Evolutionary conservation across 2,797 vertebrate genomes (phyloP).

Genomic region (Trematomus bernacchii): DNA sequence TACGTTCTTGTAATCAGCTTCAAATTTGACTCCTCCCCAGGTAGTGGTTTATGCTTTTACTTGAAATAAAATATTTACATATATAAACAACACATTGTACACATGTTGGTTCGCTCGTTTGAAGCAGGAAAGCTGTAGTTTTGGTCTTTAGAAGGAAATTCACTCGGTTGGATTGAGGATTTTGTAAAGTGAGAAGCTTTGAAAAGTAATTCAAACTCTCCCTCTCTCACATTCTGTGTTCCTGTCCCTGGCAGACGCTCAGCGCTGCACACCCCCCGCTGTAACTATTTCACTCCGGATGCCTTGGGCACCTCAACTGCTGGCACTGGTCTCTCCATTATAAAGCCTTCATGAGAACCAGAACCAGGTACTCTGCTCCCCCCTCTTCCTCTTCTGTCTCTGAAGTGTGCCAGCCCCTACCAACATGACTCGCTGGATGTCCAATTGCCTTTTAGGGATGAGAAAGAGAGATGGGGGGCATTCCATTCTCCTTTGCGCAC

Average conservation of each 20-base stretch:
- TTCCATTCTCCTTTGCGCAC: constrained; percentile 67
- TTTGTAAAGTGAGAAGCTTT: constrained; percentile 32
- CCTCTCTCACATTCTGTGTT: constrained; percentile 23
- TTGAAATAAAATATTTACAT: constrained; percentile 41
- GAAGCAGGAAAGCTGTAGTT: neutral
- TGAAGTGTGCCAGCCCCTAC: constrained; percentile 53
- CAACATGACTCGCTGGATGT: constrained; percentile 46
- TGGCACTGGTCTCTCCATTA: constrained; percentile 60
- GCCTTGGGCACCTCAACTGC: constrained; percentile 63
- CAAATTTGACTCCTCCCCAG: constrained; percentile 54
- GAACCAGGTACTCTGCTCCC: constrained; percentile 58
- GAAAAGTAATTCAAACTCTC: constrained; percentile 27
- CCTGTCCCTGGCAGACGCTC: constrained; percentile 26
- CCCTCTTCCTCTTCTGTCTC: constrained; percentile 38
- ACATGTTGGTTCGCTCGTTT: neutral
- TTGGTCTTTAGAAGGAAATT: constrained; percentile 12
- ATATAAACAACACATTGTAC: constrained; percentile 21
- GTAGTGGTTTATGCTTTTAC: constrained; percentile 35
- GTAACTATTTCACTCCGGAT: constrained; percentile 49
- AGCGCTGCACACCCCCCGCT: constrained; percentile 46
- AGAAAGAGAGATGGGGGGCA: constrained; percentile 24
- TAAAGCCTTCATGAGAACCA: constrained; percentile 67
- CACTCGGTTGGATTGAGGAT: constrained; percentile 5
- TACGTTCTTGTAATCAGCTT: constrained; percentile 66
- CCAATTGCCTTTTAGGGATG: constrained; percentile 59